Conservation (phyloP, 2,113 vertebrate species). For the Poeciliopsis turrubarensis region DNA sequence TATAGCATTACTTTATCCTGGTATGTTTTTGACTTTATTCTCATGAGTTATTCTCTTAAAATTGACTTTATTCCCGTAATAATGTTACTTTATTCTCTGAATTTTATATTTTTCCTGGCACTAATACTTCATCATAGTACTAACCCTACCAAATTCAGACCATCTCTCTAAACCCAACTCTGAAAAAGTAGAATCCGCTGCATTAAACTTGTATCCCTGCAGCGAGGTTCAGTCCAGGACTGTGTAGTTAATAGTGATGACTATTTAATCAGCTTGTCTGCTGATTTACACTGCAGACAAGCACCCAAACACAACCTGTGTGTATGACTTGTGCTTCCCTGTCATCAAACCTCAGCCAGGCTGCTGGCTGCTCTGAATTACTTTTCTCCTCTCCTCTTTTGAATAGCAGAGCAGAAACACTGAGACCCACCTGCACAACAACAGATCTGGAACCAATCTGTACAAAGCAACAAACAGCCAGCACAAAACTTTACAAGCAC, state of each 20-base stretch:
- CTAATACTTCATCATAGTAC: too few relatives aligned
- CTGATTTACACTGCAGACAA: too few relatives aligned
- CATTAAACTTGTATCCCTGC: conserved; percentile 6
- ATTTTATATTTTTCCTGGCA: too few relatives aligned
- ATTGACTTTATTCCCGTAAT: too few relatives aligned
- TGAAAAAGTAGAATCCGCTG: too few relatives aligned
- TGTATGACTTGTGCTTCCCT: conserved; percentile 44
- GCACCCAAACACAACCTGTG: conserved; percentile 26
- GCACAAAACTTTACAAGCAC: conserved; percentile 31
- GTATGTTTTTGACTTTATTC: too few relatives aligned
- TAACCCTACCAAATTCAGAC: too few relatives aligned
- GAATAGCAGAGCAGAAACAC: conserved; percentile 37
- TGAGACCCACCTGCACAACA: conserved; percentile 32
- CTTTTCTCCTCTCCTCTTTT: conserved; percentile 39
- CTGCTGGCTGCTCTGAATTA: conserved; percentile 44
- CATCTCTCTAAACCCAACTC: too few relatives aligned
- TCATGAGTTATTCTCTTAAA: too few relatives aligned
- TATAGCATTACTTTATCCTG: too few relatives aligned
- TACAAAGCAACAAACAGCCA: conserved; percentile 47
- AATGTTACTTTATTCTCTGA: too few relatives aligned
- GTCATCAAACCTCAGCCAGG: conserved; percentile 54
- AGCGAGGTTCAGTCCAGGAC: conserved; percentile 39
- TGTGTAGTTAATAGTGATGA: conserved; percentile 47
- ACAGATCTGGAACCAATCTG: conserved; percentile 38
- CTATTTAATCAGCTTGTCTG: neutral